Evolutionary conservation across 2,888 invertebrate genomes (phyloP).

Genomic region (Metallyticus violacea): DNA sequence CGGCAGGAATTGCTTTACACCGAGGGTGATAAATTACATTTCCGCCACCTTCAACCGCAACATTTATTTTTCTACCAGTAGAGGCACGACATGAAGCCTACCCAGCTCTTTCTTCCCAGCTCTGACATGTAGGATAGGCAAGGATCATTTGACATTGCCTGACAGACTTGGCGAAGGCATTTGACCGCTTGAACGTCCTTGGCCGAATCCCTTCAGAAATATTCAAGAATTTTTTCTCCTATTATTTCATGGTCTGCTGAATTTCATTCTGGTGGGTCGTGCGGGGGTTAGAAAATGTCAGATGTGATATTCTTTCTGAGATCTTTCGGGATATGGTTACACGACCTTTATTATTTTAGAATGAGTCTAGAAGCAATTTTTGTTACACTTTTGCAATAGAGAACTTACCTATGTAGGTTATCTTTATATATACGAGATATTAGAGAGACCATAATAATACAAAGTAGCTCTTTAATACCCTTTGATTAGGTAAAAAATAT

Average conservation of each 20-base stretch:
- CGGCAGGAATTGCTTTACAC: not conserved
- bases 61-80: not conserved
- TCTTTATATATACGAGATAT: no score
- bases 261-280: not conserved
- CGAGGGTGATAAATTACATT: not conserved
- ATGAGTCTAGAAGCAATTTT: no score
- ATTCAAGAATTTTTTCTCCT: not conserved
- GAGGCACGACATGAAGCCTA: not conserved
- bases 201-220: not conserved
- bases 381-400: no score
- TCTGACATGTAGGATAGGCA: no score
- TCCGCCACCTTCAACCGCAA: not conserved
- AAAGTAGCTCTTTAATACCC: no score
- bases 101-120: no score
- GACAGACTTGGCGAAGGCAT: not conserved
- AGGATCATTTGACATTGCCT: not conserved
- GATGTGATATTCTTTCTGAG: not conserved
- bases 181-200: not conserved
- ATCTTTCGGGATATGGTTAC: no score
- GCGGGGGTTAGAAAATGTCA: not conserved
- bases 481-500: no score
- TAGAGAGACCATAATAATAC: no score
- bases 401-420: no score
- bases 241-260: not conserved
- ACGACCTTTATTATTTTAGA: no score